Conservation (phyloP, 2,797 vertebrate species). For the Notamacropus eugenii region DNA sequence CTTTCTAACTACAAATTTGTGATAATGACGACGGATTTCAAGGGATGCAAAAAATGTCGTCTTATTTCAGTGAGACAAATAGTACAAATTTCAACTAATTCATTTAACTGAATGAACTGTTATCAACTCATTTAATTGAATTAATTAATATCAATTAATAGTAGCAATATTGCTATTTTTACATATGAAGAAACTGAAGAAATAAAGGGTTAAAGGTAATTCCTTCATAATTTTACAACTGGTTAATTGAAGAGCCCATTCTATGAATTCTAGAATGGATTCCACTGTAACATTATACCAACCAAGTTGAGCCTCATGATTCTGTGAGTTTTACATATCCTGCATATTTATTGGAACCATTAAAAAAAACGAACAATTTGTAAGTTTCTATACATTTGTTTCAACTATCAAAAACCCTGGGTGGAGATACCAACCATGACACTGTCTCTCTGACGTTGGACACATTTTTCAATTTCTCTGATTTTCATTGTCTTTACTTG, state of each 20-base stretch:
- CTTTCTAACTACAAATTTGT: neutral
- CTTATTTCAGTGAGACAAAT: neutral
- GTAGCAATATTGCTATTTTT: neutral
- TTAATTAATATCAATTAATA: neutral
- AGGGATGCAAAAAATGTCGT: neutral
- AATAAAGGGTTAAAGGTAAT: neutral
- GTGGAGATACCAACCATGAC: neutral
- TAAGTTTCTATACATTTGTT: neutral
- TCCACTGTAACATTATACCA: neutral
- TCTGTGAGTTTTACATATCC: neutral
- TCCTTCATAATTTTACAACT: neutral
- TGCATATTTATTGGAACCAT: neutral
- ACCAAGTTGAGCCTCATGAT: neutral
- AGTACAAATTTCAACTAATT: too few species aligned
- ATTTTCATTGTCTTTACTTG: neutral
- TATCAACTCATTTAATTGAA: too few species aligned
- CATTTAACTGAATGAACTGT: too few species aligned
- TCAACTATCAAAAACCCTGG: neutral
- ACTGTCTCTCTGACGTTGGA: neutral
- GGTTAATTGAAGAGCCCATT: neutral
- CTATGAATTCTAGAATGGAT: neutral
- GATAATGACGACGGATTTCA: neutral
- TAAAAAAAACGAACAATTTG: neutral
- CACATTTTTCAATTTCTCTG: neutral
- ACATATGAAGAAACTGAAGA: neutral